Percentiles rank a stretch among this genome's conserved stretches.
Evolutionary conservation across 1,140 invertebrate species (phyloP).

Genomic region (Eubasilissa regina): DNA sequence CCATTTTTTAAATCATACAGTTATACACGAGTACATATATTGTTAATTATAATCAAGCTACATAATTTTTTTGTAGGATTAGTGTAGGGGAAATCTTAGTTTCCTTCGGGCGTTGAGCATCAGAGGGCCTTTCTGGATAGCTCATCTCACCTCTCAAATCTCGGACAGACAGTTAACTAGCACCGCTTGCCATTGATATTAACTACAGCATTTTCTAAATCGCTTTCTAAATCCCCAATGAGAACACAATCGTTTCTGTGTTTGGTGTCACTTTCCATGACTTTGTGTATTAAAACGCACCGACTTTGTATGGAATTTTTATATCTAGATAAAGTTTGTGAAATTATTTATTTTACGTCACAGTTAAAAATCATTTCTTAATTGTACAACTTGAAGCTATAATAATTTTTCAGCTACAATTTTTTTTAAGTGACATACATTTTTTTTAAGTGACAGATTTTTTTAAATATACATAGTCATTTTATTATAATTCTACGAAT

Average conservation of each 20-base stretch:
- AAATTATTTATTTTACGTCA: not conserved
- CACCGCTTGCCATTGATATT: not conserved
- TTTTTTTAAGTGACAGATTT: too few relatives aligned
- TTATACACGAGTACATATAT: too few relatives aligned
- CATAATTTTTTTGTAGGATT: too few relatives aligned
- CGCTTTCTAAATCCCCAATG: conserved; percentile 52
- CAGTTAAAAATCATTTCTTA: not conserved
- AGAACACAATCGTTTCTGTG: conserved; percentile 40
- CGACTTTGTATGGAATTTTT: not conserved
- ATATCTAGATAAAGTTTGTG: not conserved
- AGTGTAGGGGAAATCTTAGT: too few relatives aligned
- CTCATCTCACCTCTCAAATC: not conserved
- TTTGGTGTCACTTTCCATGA: conserved; percentile 20
- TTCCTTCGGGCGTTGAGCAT: not conserved
- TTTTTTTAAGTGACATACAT: too few relatives aligned
- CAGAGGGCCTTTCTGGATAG: not conserved
- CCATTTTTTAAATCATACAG: too few relatives aligned
- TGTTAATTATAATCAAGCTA: too few relatives aligned
- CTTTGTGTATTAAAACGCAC: not conserved
- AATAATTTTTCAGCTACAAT: too few relatives aligned
- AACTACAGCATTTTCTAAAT: conserved; percentile 48
- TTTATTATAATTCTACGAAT: too few relatives aligned
- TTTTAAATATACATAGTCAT: too few relatives aligned
- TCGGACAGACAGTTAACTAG: conserved; percentile 2
- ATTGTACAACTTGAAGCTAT: not conserved